Percentiles rank a stretch among this genome's conserved stretches.
These are phyloP conservation scores for Cryptomyrus ogoouensis DNA, from an alignment of 2,113 vertebrate genomes.

Conservation along the genomic window DNA sequence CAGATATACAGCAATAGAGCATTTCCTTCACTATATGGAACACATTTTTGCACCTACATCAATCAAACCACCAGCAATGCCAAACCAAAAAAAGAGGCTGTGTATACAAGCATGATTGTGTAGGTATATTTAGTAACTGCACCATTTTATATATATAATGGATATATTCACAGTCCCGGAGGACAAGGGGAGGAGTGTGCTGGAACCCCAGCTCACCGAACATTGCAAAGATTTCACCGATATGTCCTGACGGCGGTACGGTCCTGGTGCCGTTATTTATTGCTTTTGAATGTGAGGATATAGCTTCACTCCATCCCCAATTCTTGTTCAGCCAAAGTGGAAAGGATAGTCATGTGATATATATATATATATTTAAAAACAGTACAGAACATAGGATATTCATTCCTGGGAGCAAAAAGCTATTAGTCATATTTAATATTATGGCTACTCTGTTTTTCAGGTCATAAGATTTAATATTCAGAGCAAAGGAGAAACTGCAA, in stretches of 20 bases:
- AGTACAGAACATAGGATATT: background rate
- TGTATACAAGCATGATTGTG: background rate
- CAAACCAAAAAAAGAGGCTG: background rate
- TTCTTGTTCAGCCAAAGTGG: background rate
- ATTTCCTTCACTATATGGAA: background rate
- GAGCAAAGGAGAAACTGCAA: background rate
- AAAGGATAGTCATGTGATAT: background rate
- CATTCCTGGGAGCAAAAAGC: background rate
- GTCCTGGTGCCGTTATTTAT: background rate
- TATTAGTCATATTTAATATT: background rate
- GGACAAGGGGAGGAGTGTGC: background rate
- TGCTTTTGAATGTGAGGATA: background rate
- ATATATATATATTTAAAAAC: background rate
- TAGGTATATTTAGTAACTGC: constrained; percentile 5
- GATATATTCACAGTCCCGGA: background rate
- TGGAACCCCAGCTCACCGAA: background rate
- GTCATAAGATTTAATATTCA: background rate
- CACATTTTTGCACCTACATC: constrained; percentile 3
- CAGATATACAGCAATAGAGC: background rate
- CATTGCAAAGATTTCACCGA: background rate
- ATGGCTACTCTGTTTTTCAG: background rate
- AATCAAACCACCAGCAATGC: background rate
- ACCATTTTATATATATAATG: constrained; percentile 3
- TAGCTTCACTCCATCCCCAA: background rate
- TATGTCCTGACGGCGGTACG: background rate